phyloP scores from a whole-genome alignment of 2,888 invertebrate genomes.

The Smittia aterrima region DNA sequence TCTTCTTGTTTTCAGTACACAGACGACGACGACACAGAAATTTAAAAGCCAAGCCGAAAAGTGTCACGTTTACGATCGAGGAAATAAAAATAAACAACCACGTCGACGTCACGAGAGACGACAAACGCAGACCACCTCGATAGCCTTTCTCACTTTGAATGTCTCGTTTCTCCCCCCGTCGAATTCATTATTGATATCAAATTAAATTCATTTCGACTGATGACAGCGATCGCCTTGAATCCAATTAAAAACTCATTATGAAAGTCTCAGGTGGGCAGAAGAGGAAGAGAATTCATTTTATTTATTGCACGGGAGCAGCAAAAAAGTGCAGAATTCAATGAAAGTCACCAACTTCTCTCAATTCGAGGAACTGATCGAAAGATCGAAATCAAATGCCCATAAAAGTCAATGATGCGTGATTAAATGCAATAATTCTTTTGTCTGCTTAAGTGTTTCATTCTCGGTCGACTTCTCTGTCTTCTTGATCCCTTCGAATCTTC shows the following conservation, averaged over 20 bases:
- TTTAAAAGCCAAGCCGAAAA: background rate
- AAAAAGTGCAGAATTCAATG: too few relatives aligned
- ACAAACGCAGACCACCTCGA: slow-evolving; percentile 21
- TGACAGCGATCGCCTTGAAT: background rate
- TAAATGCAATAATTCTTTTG: slow-evolving; percentile 35
- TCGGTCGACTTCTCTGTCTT: slow-evolving; percentile 17
- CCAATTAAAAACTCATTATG: background rate
- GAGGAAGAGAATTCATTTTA: too few relatives aligned
- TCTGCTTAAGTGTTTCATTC: background rate
- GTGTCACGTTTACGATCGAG: background rate
- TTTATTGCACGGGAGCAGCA: too few relatives aligned
- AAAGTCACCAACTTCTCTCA: too few relatives aligned
- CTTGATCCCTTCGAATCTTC: background rate
- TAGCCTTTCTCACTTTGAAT: background rate
- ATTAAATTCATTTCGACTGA: slow-evolving; percentile 26
- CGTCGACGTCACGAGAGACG: background rate
- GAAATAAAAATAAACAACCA: slow-evolving; percentile 2
- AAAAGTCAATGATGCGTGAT: slow-evolving; percentile 39
- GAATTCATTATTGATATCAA: slow-evolving; percentile 2
- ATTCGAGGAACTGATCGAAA: too few relatives aligned
- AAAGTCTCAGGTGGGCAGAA: too few relatives aligned
- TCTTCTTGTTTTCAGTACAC: background rate
- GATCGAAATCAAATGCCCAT: slow-evolving; percentile 6
- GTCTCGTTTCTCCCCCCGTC: background rate
- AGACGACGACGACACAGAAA: background rate